phyloP scores from a whole-genome alignment of 2,888 invertebrate genomes.

The Lasioglossum oenotherae region DNA sequence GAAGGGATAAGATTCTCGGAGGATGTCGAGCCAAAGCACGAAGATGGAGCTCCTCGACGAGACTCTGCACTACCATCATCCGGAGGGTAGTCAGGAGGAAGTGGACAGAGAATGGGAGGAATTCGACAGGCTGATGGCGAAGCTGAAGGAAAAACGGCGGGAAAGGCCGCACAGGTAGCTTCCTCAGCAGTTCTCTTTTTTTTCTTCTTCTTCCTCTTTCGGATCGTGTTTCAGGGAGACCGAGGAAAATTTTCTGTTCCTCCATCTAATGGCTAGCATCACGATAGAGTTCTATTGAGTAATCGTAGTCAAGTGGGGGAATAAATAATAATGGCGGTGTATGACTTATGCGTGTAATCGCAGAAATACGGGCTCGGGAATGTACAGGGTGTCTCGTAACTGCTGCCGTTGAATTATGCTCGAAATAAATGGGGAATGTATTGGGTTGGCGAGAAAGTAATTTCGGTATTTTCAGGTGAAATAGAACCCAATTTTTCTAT shows the following conservation, averaged over 20 bases:
- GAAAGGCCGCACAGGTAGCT: conserved; percentile 80
- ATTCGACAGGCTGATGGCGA: conserved; percentile 85
- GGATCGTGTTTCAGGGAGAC: background rate
- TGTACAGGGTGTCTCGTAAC: background rate
- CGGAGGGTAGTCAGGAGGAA: conserved; percentile 85
- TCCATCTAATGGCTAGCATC: background rate
- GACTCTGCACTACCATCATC: conserved; percentile 77
- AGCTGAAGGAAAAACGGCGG: conserved; percentile 82
- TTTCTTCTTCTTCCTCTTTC: background rate
- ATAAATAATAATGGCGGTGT: conserved; percentile 8
- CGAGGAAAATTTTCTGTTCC: conserved; percentile 1
- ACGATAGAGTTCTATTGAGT: background rate
- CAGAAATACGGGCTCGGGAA: background rate
- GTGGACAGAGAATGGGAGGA: conserved; percentile 88
- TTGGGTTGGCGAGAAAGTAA: no score
- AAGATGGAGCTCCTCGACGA: conserved; percentile 79
- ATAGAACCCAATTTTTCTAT: no score
- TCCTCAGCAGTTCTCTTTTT: background rate
- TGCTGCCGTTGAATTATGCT: background rate
- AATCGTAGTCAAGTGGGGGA: conserved; percentile 13
- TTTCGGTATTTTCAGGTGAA: no score
- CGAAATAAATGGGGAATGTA: background rate
- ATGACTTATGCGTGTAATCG: conserved; percentile 7
- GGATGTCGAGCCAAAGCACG: conserved; percentile 76
- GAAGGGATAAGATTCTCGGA: background rate